A percentile compares a stretch with the other conserved stretches of the same genome.
Conservation (phyloP, 2,888 invertebrate genomes). For the Rambutsinella grinnellia region DNA sequence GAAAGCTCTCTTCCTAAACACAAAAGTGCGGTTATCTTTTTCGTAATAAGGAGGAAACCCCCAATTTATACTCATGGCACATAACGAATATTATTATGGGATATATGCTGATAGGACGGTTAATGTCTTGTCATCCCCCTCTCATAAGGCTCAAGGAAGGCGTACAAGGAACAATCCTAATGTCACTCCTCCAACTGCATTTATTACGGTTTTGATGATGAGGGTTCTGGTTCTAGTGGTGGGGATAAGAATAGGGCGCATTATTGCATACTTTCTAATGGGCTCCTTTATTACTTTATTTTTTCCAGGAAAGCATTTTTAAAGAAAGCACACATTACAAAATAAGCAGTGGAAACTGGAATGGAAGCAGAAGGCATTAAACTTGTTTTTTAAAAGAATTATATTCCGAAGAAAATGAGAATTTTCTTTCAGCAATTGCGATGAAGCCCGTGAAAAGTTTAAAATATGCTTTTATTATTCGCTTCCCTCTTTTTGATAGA, state of each 20-base stretch:
- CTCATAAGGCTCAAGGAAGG: slow-evolving; percentile 11
- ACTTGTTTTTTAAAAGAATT: too few species aligned
- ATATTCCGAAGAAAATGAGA: too few species aligned
- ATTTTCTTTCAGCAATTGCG: neutral
- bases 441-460: neutral
- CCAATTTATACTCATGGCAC: slow-evolving; percentile 35
- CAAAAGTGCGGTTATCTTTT: too few species aligned
- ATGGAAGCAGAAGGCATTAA: slow-evolving; percentile 1
- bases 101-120: slow-evolving; percentile 41
- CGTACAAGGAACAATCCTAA: slow-evolving; percentile 33
- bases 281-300: slow-evolving; percentile 9
- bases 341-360: slow-evolving; percentile 20
- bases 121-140: slow-evolving; percentile 16
- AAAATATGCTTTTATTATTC: neutral
- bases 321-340: slow-evolving; percentile 13
- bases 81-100: slow-evolving; percentile 39
- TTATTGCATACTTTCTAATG: slow-evolving; percentile 20
- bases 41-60: slow-evolving; percentile 15
- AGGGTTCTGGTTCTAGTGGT: neutral
- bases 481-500: slow-evolving; percentile 23
- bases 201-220: slow-evolving; percentile 32
- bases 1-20: too few species aligned
- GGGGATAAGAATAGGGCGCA: slow-evolving; percentile 30
- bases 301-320: neutral
- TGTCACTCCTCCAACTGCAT: slow-evolving; percentile 36